These are phyloP conservation scores for Lasius fuliginosus DNA, from an alignment of 2,888 invertebrate species.

Conservation along the genomic window DNA sequence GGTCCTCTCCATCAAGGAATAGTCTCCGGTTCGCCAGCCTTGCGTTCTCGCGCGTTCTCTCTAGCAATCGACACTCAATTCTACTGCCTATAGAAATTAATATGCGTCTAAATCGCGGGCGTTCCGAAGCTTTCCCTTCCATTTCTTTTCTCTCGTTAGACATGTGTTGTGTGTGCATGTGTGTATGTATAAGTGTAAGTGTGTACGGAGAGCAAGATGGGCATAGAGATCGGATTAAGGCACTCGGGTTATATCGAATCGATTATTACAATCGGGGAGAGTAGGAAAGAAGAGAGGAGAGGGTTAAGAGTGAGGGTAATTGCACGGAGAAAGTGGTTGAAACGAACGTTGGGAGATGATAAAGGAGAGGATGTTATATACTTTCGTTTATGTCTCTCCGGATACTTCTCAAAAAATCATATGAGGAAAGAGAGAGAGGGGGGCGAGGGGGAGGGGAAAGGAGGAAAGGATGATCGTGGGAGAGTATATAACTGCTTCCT, in stretches of 20 bases:
- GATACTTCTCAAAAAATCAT: slow-evolving; percentile 37
- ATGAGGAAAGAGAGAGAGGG: neutral
- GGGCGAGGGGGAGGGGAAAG: neutral
- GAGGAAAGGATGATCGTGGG: neutral
- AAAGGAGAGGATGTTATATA: neutral
- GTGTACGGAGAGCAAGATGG: slow-evolving; percentile 40
- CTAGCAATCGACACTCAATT: slow-evolving; percentile 77
- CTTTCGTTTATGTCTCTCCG: slow-evolving; percentile 46
- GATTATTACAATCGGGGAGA: slow-evolving; percentile 58
- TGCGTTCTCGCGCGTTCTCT: slow-evolving; percentile 63
- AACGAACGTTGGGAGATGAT: neutral
- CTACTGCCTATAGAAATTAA: slow-evolving; percentile 77
- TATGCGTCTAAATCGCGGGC: slow-evolving; percentile 73
- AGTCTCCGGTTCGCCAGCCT: slow-evolving; percentile 41
- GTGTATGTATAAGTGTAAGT: neutral
- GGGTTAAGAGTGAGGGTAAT: slow-evolving; percentile 21
- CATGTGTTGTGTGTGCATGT: neutral
- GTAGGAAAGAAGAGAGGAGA: neutral
- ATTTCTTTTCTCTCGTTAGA: slow-evolving; percentile 44
- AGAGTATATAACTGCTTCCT: slow-evolving; percentile 11
- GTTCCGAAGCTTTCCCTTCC: slow-evolving; percentile 64
- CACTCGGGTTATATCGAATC: slow-evolving; percentile 79
- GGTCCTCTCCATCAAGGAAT: slow-evolving; percentile 36
- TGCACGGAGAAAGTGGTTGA: slow-evolving; percentile 69
- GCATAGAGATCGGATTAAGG: slow-evolving; percentile 77